phyloP scores from a whole-genome alignment of 2,797 vertebrate species.

The Poecilia wingei region DNA sequence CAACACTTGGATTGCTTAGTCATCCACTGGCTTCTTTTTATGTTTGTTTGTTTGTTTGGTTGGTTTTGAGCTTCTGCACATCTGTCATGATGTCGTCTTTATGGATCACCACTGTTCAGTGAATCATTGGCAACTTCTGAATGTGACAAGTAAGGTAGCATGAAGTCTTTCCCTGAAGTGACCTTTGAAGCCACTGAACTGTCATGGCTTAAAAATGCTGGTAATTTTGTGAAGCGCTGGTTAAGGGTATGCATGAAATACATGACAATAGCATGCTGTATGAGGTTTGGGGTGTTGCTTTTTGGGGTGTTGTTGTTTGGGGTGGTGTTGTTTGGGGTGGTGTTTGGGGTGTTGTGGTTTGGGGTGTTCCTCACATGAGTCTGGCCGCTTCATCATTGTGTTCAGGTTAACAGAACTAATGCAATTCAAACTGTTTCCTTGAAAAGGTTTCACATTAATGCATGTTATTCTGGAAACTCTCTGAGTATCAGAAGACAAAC shows the following conservation, averaged over 20 bases:
- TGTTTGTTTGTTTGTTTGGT: conserved; percentile 9
- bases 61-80: conserved; percentile 31
- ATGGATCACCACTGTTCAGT: conserved; percentile 22
- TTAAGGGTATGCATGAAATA: conserved; percentile 40
- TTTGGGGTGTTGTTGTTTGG: neutral
- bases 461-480: neutral
- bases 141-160: conserved; percentile 46
- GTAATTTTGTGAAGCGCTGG: conserved; percentile 11
- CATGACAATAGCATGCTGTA: conserved; percentile 50
- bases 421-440: neutral
- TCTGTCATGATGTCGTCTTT: conserved; percentile 30
- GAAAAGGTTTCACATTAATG: too few species aligned
- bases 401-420: neutral
- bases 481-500: neutral
- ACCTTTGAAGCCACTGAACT: conserved; percentile 4
- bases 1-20: conserved; percentile 1
- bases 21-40: conserved; percentile 27
- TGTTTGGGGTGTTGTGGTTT: neutral
- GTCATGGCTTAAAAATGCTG: conserved; percentile 10
- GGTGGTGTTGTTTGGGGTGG: neutral
- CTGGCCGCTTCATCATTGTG: neutral
- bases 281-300: conserved; percentile 10
- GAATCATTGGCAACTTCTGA: conserved; percentile 7
- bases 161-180: conserved; percentile 19
- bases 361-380: neutral